phyloP scores from a whole-genome alignment of 2,888 invertebrate genomes.

The Terebella lapidaria region DNA sequence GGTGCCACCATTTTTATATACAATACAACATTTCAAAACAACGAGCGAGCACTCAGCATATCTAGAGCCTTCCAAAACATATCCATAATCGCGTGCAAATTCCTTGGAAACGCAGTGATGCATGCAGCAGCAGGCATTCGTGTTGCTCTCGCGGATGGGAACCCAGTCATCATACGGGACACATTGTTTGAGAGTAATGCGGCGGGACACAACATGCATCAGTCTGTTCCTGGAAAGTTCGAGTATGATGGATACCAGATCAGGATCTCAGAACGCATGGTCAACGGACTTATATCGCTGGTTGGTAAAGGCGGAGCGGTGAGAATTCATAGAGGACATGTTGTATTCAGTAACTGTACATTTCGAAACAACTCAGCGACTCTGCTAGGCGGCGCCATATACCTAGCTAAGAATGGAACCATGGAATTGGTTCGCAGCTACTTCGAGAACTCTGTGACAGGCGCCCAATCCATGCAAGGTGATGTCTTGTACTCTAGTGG shows the following conservation, averaged over 20 bases:
- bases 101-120: constrained; percentile 12
- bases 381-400: constrained; percentile 18
- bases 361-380: constrained; percentile 17
- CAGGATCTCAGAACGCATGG: constrained; percentile 1
- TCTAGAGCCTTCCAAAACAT: constrained; percentile 7
- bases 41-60: constrained; percentile 18
- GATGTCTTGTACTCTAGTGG: constrained; percentile 20
- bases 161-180: constrained; percentile 3
- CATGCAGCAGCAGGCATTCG: constrained; percentile 19
- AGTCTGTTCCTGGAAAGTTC: constrained; percentile 8
- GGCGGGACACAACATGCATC: constrained; percentile 12
- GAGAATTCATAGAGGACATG: constrained; percentile 10
- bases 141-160: constrained; percentile 7
- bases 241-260: constrained; percentile 13
- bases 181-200: constrained; percentile 8
- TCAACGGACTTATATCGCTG: constrained; percentile 18
- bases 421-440: not conserved
- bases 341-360: constrained; percentile 12
- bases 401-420: constrained; percentile 5
- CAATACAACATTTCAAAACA: constrained; percentile 10
- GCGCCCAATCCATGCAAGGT: constrained; percentile 12
- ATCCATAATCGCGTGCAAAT: constrained; percentile 6
- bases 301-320: constrained; percentile 22
- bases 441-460: constrained; percentile 10
- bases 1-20: constrained; percentile 2